Base-by-base conservation (phyloP, 1,140 invertebrate species). In the Melitaea cinxia region DNA sequence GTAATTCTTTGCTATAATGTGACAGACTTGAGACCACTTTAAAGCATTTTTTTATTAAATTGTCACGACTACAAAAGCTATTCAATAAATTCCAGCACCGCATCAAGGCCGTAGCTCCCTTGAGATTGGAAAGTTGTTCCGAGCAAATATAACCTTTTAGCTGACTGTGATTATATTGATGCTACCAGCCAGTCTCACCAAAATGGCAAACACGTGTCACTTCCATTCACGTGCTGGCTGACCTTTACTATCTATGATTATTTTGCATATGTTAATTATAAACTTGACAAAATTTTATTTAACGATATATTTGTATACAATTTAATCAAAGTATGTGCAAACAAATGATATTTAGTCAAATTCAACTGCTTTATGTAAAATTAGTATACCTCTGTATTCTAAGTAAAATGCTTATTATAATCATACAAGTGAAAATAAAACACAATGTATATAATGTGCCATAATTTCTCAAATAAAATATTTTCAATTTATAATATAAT, bases 71-170 rank as follows among this genome's bases (percentile, higher is more conserved):
- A 75, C 58, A 69, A 63, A 69, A 64, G 47, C 39, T 69, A 72
- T 75, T 66, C 58, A 68, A 69, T 70, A 69, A 72, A 71, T 72
- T 72, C 66, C 66, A 47, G 21, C 69, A 55, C 42, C 55, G 33
- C 58, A 19, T 19, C 83, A 85, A 88, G 85, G 83, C 74, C 83
- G 42, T 39, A 65, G 52, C 71, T 78, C 81, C 84, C 83, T 89
- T 85, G 86, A 82, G 75, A 83, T 77, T 82, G 78, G 85, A 86
- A 88, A 88, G 85, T 88, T 86, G 85, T 80, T 84, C 65, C 68
- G 65, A 73, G 64, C 76, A 68, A 56, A 59, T 54, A 39, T 79
- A 85, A 85, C 81, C 80, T 80, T n/a, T 80, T 80, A 73, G 56
- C 75, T 67, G 65, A 71, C 35, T 65, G 70, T 77, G 74, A 77